Conservation (phyloP, 2,888 invertebrate species). For the Sthenelais limicola region DNA sequence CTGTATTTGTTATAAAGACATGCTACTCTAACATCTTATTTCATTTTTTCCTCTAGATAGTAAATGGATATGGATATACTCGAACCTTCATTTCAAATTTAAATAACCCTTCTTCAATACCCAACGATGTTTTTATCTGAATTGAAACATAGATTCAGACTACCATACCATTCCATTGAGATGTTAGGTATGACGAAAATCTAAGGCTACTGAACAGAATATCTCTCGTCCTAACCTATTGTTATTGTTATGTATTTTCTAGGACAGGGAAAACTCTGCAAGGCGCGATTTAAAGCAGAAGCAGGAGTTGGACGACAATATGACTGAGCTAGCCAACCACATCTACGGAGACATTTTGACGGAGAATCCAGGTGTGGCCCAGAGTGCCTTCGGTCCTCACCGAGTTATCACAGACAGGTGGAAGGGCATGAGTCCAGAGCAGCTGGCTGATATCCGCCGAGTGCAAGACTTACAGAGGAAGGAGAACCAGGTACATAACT, state of each 20-base stretch:
- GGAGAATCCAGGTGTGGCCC: conserved; percentile 86
- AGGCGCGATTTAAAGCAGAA: conserved; percentile 73
- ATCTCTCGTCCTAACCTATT: background rate
- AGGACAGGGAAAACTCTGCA: conserved; percentile 74
- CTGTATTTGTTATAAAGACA: no score
- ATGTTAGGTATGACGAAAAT: no score
- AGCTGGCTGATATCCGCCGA: conserved; percentile 80
- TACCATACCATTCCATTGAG: no score
- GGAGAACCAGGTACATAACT: conserved; percentile 82
- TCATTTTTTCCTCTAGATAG: no score
- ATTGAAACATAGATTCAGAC: no score
- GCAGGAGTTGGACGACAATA: conserved; percentile 82
- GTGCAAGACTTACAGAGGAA: conserved; percentile 79
- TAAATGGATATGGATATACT: no score
- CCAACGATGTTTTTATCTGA: no score
- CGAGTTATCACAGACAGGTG: conserved; percentile 74
- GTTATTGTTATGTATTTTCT: background rate
- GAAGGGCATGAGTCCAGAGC: conserved; percentile 88
- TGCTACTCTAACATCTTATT: no score
- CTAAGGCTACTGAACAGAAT: no score
- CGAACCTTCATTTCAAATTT: no score
- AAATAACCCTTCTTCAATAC: no score
- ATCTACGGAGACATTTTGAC: conserved; percentile 79
- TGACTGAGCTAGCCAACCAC: conserved; percentile 75
- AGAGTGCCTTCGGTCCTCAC: conserved; percentile 83